Conservation (phyloP, 2,113 vertebrate species). For the Prunella fulvescens region DNA sequence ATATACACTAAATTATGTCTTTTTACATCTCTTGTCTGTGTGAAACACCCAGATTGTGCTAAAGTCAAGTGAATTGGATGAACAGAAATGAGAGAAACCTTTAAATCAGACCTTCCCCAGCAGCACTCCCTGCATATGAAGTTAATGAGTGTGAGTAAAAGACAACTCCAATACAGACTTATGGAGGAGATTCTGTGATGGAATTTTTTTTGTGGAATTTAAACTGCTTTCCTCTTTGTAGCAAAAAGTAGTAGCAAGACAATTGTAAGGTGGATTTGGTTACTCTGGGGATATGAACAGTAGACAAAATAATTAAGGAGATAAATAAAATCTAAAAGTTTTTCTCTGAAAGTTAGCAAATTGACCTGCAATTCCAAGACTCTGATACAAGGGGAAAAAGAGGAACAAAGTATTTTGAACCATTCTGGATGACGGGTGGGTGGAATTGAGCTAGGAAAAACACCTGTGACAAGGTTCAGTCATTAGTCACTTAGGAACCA, state of each 20-base stretch:
- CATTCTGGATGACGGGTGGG: neutral
- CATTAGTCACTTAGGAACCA: constrained; percentile 36
- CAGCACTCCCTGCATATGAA: neutral
- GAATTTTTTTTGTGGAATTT: neutral
- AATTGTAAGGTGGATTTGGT: neutral
- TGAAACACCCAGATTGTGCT: neutral
- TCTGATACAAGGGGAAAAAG: neutral
- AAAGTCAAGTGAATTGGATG: neutral
- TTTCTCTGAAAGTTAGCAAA: neutral
- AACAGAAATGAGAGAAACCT: neutral
- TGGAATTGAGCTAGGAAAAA: constrained; percentile 10
- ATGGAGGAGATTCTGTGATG: neutral
- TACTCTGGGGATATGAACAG: neutral
- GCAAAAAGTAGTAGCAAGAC: neutral
- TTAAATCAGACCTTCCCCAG: neutral
- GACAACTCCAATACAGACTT: neutral
- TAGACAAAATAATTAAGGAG: neutral
- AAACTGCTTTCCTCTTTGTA: neutral
- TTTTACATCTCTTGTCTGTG: neutral
- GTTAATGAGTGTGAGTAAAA: neutral
- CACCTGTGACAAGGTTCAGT: neutral
- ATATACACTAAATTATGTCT: neutral
- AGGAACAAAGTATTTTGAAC: neutral
- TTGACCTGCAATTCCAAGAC: neutral
- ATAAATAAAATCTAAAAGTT: neutral